These are phyloP conservation scores for Taurulus bubalis DNA, from an alignment of 2,113 vertebrate genomes.

Conservation along the genomic window DNA sequence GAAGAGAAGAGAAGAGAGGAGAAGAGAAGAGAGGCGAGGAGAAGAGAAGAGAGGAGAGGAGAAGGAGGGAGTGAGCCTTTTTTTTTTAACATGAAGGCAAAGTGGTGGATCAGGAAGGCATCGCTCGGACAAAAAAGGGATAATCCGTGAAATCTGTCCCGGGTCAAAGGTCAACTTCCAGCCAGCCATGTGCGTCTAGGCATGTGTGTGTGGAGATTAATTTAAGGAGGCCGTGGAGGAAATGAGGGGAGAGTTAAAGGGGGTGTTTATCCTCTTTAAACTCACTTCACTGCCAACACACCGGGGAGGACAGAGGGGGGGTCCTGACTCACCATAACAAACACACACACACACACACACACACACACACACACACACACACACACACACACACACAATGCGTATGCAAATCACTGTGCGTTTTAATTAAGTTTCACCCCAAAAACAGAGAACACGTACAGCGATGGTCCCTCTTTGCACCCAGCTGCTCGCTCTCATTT, in stretches of 20 bases:
- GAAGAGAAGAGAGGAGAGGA: conserved; percentile 46
- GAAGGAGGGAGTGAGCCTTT: conserved; percentile 68
- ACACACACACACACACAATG: conserved; percentile 41
- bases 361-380: conserved; percentile 33
- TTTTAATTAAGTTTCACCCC: conserved; percentile 65
- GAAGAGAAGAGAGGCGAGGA: conserved; percentile 6
- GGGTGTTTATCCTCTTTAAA: conserved; percentile 78
- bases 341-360: conserved; percentile 32
- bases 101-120: conserved; percentile 83
- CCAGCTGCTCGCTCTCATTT: conserved; percentile 64
- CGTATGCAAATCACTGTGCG: conserved; percentile 63
- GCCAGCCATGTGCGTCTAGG: conserved; percentile 85
- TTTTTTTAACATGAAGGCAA: conserved; percentile 88
- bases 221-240: conserved; percentile 86
- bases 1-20: conserved; percentile 33
- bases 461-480: conserved; percentile 60
- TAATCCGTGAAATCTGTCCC: conserved; percentile 94
- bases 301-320: conserved; percentile 53
- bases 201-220: conserved; percentile 81
- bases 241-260: conserved; percentile 84
- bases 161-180: conserved; percentile 93
- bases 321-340: conserved; percentile 36
- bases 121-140: conserved; percentile 87
- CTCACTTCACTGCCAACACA: conserved; percentile 72
- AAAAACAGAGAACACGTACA: conserved; percentile 68